phyloP scores from a whole-genome alignment of 1,140 invertebrate species.

The Drosophila persimilis region DNA sequence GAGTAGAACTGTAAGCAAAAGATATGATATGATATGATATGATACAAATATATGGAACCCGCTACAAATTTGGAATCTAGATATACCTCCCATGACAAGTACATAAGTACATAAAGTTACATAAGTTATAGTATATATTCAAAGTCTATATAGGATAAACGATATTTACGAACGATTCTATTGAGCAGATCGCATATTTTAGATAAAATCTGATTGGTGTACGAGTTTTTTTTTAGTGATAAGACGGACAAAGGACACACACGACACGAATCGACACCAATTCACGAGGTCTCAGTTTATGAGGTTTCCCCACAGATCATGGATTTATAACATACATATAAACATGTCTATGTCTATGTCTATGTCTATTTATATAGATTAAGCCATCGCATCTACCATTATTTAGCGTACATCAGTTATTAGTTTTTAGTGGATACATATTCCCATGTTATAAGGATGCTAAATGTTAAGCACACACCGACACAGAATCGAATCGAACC shows the following conservation, averaged over 20 bases:
- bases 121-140: slow-evolving; percentile 72
- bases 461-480: slow-evolving; percentile 36
- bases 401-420: slow-evolving; percentile 36
- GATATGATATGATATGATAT: slow-evolving; percentile 27
- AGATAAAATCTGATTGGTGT: slow-evolving; percentile 68
- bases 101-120: slow-evolving; percentile 47
- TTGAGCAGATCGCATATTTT: slow-evolving; percentile 61
- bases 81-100: slow-evolving; percentile 70
- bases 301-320: slow-evolving; percentile 68
- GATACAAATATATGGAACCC: slow-evolving; percentile 77
- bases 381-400: slow-evolving; percentile 36
- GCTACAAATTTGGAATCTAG: slow-evolving; percentile 81
- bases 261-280: not conserved
- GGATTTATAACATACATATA: slow-evolving; percentile 35
- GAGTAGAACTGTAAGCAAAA: slow-evolving; percentile 27
- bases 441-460: slow-evolving; percentile 43
- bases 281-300: slow-evolving; percentile 72
- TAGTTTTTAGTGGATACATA: slow-evolving; percentile 27
- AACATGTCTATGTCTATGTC: slow-evolving; percentile 47
- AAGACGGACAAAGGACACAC: slow-evolving; percentile 29
- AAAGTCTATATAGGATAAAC: slow-evolving; percentile 65
- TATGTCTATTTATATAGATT: slow-evolving; percentile 22
- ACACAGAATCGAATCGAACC: slow-evolving; percentile 31
- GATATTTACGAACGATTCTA: slow-evolving; percentile 42
- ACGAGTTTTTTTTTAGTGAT: slow-evolving; percentile 53